These are phyloP conservation scores for Mormyrus proboscirostris DNA, from an alignment of 2,797 vertebrate species.

Conservation along the genomic window DNA sequence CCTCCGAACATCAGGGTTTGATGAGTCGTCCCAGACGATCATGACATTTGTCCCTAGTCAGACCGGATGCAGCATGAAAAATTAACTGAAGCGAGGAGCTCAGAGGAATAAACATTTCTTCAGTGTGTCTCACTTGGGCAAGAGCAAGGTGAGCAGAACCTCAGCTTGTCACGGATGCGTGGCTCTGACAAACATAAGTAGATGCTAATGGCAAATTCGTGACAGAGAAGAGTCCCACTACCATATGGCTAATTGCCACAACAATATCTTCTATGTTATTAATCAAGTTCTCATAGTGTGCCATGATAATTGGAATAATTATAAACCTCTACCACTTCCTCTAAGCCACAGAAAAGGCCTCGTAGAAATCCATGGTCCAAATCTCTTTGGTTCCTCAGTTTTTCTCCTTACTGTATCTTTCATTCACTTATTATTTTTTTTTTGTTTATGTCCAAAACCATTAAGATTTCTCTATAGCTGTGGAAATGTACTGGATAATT, in stretches of 20 bases:
- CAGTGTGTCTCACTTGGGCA: conserved; percentile 76
- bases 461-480: conserved; percentile 29
- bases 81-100: conserved; percentile 75
- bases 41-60: conserved; percentile 89
- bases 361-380: conserved; percentile 30
- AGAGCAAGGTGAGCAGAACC: conserved; percentile 97
- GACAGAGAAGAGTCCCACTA: conserved; percentile 99
- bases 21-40: conserved; percentile 72
- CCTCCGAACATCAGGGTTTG: conserved; percentile 64
- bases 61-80: conserved; percentile 85
- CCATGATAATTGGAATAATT: conserved; percentile 99
- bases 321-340: conserved; percentile 70
- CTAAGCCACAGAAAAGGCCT: conserved; percentile 55
- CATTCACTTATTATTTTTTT: not conserved
- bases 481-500: conserved; percentile 74
- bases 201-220: conserved; percentile 99
- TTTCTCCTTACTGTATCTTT: not conserved
- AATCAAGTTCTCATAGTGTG: conserved; percentile 99
- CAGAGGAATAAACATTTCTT: conserved; percentile 76
- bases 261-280: conserved; percentile 99
- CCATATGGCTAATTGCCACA: conserved; percentile 99
- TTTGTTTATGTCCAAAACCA: not conserved
- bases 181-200: conserved; percentile 99
- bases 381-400: not conserved
- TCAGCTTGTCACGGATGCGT: conserved; percentile 95